phyloP scores from a whole-genome alignment of 2,888 invertebrate species.

The Gari tellinella region DNA sequence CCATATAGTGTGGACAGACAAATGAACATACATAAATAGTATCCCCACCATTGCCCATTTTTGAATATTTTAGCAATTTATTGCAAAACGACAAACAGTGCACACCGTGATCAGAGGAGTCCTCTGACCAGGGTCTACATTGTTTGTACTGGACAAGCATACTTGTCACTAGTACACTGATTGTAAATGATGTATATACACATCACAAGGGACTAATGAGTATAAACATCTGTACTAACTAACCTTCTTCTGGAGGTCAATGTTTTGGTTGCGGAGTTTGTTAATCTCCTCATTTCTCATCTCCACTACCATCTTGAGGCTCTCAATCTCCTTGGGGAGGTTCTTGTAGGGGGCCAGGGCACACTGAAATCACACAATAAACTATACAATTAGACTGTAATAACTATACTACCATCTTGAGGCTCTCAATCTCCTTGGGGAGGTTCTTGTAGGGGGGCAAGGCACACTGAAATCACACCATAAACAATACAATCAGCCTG shows the following conservation, averaged over 20 bases:
- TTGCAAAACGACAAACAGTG: too few relatives aligned
- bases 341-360: conserved; percentile 81
- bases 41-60: too few relatives aligned
- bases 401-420: conserved; percentile 94
- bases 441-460: conserved; percentile 84
- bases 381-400: too few relatives aligned
- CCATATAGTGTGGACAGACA: too few relatives aligned
- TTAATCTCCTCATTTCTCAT: conserved; percentile 94
- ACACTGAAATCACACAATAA: conserved; percentile 63
- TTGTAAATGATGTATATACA: too few relatives aligned
- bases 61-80: too few relatives aligned
- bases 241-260: conserved; percentile 89
- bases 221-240: neutral
- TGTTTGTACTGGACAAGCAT: too few relatives aligned
- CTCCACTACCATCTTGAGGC: conserved; percentile 94
- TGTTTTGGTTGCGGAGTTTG: conserved; percentile 87
- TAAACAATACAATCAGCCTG: neutral
- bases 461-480: conserved; percentile 71
- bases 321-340: conserved; percentile 91
- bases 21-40: too few relatives aligned
- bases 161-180: too few relatives aligned
- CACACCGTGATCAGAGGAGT: too few relatives aligned
- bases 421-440: conserved; percentile 91
- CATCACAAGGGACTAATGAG: too few relatives aligned
- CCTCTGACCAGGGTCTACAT: too few relatives aligned